Evolutionary conservation across 2,797 vertebrate genomes (phyloP).

Genomic region (Picus viridis): DNA sequence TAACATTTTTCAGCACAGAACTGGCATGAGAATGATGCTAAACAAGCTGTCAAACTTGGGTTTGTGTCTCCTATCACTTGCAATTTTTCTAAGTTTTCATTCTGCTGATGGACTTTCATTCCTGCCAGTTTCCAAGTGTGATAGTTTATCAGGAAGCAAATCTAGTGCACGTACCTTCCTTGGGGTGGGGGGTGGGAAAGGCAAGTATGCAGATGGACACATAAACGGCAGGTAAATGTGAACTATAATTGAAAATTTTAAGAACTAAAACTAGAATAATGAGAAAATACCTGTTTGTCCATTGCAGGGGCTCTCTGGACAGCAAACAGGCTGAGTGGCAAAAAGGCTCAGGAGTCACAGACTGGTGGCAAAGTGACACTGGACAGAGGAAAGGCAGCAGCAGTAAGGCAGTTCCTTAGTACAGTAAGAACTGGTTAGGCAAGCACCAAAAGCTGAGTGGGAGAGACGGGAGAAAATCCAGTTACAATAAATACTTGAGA

Average conservation of each 20-base stretch:
- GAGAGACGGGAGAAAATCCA: background rate
- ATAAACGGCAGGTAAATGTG: background rate
- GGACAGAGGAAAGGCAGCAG: background rate
- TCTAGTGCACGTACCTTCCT: background rate
- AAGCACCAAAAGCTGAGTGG: background rate
- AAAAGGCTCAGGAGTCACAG: background rate
- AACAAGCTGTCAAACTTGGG: background rate
- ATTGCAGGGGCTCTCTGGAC: background rate
- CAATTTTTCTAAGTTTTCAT: background rate
- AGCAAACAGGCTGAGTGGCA: background rate
- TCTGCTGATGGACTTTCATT: background rate
- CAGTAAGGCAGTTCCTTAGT: background rate
- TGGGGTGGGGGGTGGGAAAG: background rate
- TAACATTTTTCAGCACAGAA: background rate
- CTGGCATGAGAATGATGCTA: rapidly evolving
- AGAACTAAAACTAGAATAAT: background rate
- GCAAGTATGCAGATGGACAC: background rate
- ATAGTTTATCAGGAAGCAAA: background rate
- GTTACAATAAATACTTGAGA: background rate
- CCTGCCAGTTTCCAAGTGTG: background rate
- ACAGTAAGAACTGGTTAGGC: background rate
- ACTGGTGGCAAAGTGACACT: background rate
- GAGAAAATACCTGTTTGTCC: background rate
- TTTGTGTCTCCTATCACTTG: background rate
- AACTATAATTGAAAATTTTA: background rate